A percentile compares a stretch with the other conserved stretches of the same genome.
These are phyloP conservation scores for Pica pica DNA, from an alignment of 2,113 vertebrate genomes.

Conservation along the genomic window DNA sequence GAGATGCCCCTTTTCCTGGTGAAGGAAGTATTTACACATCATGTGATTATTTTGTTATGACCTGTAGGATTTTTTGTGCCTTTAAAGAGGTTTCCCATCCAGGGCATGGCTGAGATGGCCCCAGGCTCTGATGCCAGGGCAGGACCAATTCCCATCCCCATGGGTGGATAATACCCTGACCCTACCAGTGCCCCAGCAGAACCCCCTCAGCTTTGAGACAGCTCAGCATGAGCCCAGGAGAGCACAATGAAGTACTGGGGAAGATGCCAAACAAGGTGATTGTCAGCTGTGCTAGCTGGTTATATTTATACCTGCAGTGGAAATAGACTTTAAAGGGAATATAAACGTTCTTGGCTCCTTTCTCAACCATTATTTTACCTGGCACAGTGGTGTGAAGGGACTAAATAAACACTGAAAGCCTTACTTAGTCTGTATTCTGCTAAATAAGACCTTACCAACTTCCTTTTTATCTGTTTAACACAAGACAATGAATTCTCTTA, in stretches of 20 bases:
- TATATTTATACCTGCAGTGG: not conserved
- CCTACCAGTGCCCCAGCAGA: not conserved
- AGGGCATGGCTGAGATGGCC: not conserved
- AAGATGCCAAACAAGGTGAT: not conserved
- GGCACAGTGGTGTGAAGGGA: not conserved
- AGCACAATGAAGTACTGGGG: not conserved
- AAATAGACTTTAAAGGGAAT: not conserved
- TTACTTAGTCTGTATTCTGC: not conserved
- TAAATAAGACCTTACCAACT: not conserved
- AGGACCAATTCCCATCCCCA: not conserved
- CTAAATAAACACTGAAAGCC: not conserved
- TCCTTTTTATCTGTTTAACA: slow-evolving; percentile 10
- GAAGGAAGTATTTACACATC: not conserved
- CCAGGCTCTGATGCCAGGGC: not conserved
- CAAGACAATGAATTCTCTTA: not conserved
- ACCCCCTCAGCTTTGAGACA: not conserved
- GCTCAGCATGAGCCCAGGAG: not conserved
- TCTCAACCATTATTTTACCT: not conserved
- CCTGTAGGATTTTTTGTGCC: not conserved
- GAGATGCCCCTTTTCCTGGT: not conserved
- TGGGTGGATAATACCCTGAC: not conserved
- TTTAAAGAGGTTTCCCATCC: not conserved
- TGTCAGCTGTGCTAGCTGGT: not conserved
- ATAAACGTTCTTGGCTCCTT: not conserved
- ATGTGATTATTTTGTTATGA: not conserved